Evolutionary conservation across 2,888 invertebrate species (phyloP).

Genomic region (Pristionchus fissidentatus): DNA sequence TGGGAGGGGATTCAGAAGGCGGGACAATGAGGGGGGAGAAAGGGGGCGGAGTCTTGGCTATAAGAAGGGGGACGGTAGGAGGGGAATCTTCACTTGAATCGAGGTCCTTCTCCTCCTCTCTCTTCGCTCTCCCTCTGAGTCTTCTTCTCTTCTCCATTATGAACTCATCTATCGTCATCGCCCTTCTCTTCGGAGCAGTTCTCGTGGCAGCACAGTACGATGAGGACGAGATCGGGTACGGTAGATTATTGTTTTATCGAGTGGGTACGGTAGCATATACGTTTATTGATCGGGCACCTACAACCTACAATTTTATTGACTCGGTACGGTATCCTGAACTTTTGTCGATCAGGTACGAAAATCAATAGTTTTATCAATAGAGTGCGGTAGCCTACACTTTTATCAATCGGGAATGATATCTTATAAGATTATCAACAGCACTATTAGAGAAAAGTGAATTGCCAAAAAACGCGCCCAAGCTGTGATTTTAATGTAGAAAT

Average conservation of each 20-base stretch:
- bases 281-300: no score
- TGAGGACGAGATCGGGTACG: conserved; percentile 27
- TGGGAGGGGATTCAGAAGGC: background rate
- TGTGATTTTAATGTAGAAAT: no score
- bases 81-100: conserved; percentile 18
- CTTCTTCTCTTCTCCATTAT: background rate
- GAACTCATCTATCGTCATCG: conserved; percentile 11
- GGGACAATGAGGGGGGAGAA: background rate
- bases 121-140: background rate
- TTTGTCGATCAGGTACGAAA: no score
- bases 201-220: background rate
- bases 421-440: no score
- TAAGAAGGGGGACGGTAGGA: conserved; percentile 11
- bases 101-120: background rate
- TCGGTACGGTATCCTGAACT: no score
- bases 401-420: no score
- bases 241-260: background rate
- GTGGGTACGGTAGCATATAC: no score
- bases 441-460: no score
- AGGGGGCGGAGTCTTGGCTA: background rate
- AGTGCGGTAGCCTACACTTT: no score
- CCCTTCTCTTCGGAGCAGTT: background rate
- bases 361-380: no score
- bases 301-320: no score
- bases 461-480: no score